A percentile compares a stretch with the other conserved stretches of the same genome.
Conservation (phyloP, 1,140 invertebrate species). For the Hyles vespertilio region DNA sequence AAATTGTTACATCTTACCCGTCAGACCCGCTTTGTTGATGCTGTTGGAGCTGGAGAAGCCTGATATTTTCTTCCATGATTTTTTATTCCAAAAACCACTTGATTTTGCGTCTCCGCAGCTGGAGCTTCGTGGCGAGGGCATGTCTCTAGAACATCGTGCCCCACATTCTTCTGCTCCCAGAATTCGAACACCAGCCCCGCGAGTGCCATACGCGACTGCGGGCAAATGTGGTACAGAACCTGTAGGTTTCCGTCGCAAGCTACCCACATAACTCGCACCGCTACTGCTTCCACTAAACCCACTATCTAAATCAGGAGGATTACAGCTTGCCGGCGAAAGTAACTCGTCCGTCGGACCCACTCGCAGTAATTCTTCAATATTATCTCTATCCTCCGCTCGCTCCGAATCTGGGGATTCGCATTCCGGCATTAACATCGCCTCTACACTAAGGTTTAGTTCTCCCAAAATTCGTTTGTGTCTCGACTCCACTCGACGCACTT, state of each 20-base stretch:
- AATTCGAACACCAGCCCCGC: slow-evolving; percentile 61
- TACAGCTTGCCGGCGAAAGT: slow-evolving; percentile 79
- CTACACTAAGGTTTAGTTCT: slow-evolving; percentile 90
- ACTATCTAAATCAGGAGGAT: slow-evolving; percentile 84
- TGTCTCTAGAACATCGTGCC: slow-evolving; percentile 50
- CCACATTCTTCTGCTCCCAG: slow-evolving; percentile 61
- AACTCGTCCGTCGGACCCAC: slow-evolving; percentile 85
- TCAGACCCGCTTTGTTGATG: slow-evolving; percentile 79
- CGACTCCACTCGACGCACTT: slow-evolving; percentile 86
- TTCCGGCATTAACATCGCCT: slow-evolving; percentile 90
- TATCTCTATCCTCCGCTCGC: slow-evolving; percentile 74
- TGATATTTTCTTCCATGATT: slow-evolving; percentile 86
- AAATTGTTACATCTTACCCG: slow-evolving; percentile 70
- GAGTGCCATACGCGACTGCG: slow-evolving; percentile 71
- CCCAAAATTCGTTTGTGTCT: slow-evolving; percentile 88
- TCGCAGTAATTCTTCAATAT: slow-evolving; percentile 80
- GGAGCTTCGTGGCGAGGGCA: slow-evolving; percentile 58
- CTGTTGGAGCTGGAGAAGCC: slow-evolving; percentile 82
- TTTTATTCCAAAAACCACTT: slow-evolving; percentile 82
- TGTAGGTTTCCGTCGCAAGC: slow-evolving; percentile 76
- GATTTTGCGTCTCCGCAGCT: slow-evolving; percentile 71
- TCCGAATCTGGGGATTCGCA: slow-evolving; percentile 69
- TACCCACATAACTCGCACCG: slow-evolving; percentile 84
- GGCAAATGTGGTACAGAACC: slow-evolving; percentile 72
- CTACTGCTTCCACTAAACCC: slow-evolving; percentile 88